Percentiles rank a stretch among this genome's conserved stretches.
These are phyloP conservation scores for Poecilobothrus nobilitatus DNA, from an alignment of 2,888 invertebrate species.

Conservation along the genomic window DNA sequence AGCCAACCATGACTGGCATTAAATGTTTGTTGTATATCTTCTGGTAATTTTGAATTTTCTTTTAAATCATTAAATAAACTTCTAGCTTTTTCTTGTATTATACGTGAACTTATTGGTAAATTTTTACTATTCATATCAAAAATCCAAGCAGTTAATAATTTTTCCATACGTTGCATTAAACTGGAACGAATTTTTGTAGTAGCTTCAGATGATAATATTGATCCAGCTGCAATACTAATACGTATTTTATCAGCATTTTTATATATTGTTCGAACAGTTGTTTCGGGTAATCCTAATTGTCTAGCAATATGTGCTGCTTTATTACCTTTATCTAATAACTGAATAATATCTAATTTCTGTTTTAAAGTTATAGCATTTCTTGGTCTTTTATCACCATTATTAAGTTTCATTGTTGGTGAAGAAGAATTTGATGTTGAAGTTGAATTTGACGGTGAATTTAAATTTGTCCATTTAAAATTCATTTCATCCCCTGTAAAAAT, in stretches of 20 bases:
- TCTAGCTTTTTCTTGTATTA: slow-evolving; percentile 5
- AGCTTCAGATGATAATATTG: slow-evolving; percentile 12
- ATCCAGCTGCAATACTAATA: slow-evolving; percentile 15
- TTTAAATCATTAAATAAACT: neutral
- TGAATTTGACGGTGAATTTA: no score
- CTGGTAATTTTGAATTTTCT: neutral
- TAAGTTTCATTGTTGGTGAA: no score
- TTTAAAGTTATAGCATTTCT: no score
- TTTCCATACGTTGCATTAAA: neutral
- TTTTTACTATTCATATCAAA: slow-evolving; percentile 8
- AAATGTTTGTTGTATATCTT: no score
- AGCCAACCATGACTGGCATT: neutral
- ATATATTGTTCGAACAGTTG: slow-evolving; percentile 22
- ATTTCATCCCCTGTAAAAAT: no score
- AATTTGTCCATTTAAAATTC: no score
- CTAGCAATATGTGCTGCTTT: slow-evolving; percentile 19
- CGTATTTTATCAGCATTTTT: slow-evolving; percentile 20
- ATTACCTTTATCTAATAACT: slow-evolving; percentile 13
- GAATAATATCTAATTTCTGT: no score
- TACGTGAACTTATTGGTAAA: neutral
- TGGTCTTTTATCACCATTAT: no score
- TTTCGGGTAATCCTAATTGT: slow-evolving; percentile 21
- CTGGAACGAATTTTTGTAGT: neutral
- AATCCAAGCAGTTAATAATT: slow-evolving; percentile 7
- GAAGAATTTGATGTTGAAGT: no score